Evolutionary conservation across 2,888 invertebrate genomes (phyloP).

Genomic region (Plebejus argus): DNA sequence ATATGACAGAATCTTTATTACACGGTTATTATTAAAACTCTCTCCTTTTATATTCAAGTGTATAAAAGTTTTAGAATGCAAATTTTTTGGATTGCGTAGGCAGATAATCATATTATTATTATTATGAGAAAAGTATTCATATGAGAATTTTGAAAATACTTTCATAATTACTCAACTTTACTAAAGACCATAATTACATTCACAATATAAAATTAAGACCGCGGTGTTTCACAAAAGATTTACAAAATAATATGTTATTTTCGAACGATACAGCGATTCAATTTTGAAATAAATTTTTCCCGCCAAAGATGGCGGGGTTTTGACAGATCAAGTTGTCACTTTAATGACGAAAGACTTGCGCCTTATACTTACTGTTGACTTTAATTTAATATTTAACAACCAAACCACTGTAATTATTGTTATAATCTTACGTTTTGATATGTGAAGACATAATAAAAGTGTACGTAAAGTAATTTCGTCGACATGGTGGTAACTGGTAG

Average conservation of each 20-base stretch:
- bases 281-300: slow-evolving; percentile 53
- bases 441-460: slow-evolving; percentile 9
- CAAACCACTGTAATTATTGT: slow-evolving; percentile 6
- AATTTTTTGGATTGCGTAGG: too few species aligned
- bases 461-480: background rate
- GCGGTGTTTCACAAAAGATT: slow-evolving; percentile 23
- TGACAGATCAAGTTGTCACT: slow-evolving; percentile 54
- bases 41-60: too few species aligned
- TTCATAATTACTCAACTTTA: background rate
- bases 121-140: too few species aligned
- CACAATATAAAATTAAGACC: background rate
- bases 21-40: too few species aligned
- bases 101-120: too few species aligned
- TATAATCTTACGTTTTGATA: background rate
- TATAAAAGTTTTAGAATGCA: too few species aligned
- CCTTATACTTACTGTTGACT: slow-evolving; percentile 40
- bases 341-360: slow-evolving; percentile 53
- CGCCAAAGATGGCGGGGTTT: slow-evolving; percentile 49
- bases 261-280: background rate
- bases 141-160: background rate
- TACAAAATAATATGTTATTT: slow-evolving; percentile 9
- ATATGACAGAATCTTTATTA: too few species aligned
- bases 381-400: slow-evolving; percentile 43
- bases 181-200: background rate
- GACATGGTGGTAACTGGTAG: background rate